Base-by-base conservation (phyloP, 1,140 invertebrate genomes). In the Drosophila azteca region DNA sequence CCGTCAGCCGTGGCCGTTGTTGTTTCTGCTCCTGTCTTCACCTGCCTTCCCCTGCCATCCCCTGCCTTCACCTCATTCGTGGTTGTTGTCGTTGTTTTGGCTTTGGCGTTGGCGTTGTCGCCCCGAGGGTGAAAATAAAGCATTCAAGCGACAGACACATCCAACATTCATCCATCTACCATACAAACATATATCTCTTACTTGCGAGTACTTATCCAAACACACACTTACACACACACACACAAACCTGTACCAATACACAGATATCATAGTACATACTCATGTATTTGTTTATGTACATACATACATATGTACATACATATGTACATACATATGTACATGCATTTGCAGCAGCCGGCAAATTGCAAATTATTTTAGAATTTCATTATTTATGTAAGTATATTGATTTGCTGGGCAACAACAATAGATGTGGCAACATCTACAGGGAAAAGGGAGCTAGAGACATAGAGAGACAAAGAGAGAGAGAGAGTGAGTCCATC, bases 81-180 rank as follows among this genome's bases (percentile, higher is more conserved):
- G 59, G 57, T 60, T 53, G 50, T 57, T 53, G 52, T 52, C 75
- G 63, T 26, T 26, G 24, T 26, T 26, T 26, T 26, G 4, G 24
- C 24, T 26, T 26, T 26, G 24, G 76, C 76, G 61, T 87, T 85
- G 83, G 82, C 83, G 75, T 87, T 82, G 82, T 88, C 82, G 83
- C 82, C 74, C 82, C 69, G 70, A 82, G 82, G 82, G 83, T 87
- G 82, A 87, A 87, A 87, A 85, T 88, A 88, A 87, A 79, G 71
- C 82, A 87, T 87, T 87, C 79, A 66, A 65, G 82, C 79, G 71
- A 88, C 62, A 60, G 61, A 68, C 62, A 83, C 80, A 74, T 72
- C 58, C 61, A 65, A 70, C 68, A 65, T 62, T 55, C 55, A 75
- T 63, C 52, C 17, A 65, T 44, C 17, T 29, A 69, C 9, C 45